phyloP scores from a whole-genome alignment of 2,797 vertebrate genomes.

The Chromobotia macracanthus region DNA sequence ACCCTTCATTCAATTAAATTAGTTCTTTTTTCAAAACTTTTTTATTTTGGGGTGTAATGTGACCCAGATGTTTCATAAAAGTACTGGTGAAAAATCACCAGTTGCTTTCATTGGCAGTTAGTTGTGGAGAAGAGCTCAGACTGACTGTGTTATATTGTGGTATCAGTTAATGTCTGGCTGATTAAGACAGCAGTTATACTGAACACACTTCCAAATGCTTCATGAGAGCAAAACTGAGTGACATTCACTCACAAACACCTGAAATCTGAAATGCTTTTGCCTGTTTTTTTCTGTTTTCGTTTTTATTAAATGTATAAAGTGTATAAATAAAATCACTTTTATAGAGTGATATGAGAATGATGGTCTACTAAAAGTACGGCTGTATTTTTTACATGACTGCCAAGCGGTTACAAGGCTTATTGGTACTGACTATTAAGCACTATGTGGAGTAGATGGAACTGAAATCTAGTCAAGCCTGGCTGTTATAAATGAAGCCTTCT shows the following conservation, averaged over 20 bases:
- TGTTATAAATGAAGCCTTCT: constrained; percentile 16
- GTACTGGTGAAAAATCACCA: constrained; percentile 1
- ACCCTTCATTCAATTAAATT: not conserved
- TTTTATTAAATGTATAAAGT: not conserved
- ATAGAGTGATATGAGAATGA: not conserved
- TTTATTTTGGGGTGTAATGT: not conserved
- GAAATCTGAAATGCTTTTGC: constrained; percentile 34
- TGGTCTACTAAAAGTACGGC: constrained; percentile 39
- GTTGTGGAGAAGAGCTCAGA: not conserved
- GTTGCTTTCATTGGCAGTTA: not conserved
- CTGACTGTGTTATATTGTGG: not conserved
- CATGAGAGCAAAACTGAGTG: constrained; percentile 80
- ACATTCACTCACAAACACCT: constrained; percentile 76
- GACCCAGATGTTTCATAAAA: not conserved
- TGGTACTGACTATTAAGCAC: too few species aligned
- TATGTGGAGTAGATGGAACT: not conserved
- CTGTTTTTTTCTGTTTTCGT: constrained; percentile 50
- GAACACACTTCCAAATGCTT: too few species aligned
- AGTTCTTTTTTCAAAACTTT: too few species aligned
- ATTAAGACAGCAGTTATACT: constrained; percentile 66
- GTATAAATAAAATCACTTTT: too few species aligned
- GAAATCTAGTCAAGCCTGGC: constrained; percentile 16
- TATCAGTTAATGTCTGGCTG: constrained; percentile 21
- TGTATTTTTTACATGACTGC: constrained; percentile 44
- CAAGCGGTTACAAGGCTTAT: constrained; percentile 55